Evolutionary conservation across 1,140 invertebrate genomes (phyloP), one percentile per base, ranked within the genome.

Genomic region (Subanguina moxae): DNA sequence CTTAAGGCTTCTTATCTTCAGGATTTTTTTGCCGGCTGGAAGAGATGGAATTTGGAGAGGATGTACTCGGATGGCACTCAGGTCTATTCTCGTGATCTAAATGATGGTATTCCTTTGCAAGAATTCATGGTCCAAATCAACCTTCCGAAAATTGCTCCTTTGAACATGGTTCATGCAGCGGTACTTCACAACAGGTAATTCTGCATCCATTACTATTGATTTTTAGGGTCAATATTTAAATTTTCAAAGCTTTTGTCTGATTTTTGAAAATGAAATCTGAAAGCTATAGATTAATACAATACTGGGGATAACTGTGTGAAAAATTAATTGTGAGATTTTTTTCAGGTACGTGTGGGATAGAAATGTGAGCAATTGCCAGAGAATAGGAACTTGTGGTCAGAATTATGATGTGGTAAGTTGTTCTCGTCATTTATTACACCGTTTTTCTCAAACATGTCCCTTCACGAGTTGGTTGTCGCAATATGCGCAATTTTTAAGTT

Each of bases 61-160:
- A 28, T 64, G 7, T 65, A 56, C 3, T 21, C 62, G 15, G 62
- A 64, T 63, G 62, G 62, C 21, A 64, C 62, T 56, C 62, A 62
- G 13, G 23, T 64, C n/a, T 64, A 23, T n/a, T 23, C 19, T 32
- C 28, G 19, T 7, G 58, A 61, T n/a, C 28, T 19, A 30, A 61
- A 30, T 61, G 58, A 61, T 28, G 58, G 38, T 61, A 61, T 61
- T 21, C 28, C 58, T 32, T 13, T 61, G 28, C 3, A 19, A 21
- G n/a, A 25, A 32, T 61, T 61, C 58, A 25, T 30, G 28, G 28
- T 61, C 8, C 28, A 30, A 30, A 32, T 43, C 19, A 61, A 61
- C 8, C n/a, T 61, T n/a, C 58, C 48, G 3, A 52, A 52, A 19
- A 52, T 52, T 11, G 11, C 32, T 15, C 48, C 48, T 45, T 8